Percentiles rank a stretch among this genome's conserved stretches.
phyloP scores from a whole-genome alignment of 2,888 invertebrate species.

The Cheilosia grossa region DNA sequence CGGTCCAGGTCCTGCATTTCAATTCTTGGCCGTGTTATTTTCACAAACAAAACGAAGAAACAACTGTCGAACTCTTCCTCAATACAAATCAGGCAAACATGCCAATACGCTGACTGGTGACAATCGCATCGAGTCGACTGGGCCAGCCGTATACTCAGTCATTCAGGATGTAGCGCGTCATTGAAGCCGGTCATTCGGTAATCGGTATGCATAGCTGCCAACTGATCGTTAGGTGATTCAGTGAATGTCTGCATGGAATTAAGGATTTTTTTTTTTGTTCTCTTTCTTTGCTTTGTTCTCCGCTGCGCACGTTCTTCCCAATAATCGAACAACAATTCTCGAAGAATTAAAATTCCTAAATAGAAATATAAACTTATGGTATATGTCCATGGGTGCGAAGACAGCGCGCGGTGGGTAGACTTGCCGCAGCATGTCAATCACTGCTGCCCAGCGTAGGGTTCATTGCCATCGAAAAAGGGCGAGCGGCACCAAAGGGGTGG shows the following conservation, averaged over 20 bases:
- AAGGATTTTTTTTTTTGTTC: conserved; percentile 48
- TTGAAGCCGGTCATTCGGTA: conserved; percentile 47
- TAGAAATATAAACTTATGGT: conserved; percentile 61
- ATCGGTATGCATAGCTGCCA: conserved; percentile 63
- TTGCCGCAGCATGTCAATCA: conserved; percentile 69
- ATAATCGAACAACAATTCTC: conserved; percentile 62
- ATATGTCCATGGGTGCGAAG: conserved; percentile 8
- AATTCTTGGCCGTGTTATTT: conserved; percentile 22
- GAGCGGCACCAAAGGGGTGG: background rate
- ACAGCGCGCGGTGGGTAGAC: conserved; percentile 37
- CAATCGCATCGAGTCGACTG: conserved; percentile 22
- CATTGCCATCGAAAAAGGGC: conserved; percentile 45
- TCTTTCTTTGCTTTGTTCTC: background rate
- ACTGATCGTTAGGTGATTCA: conserved; percentile 69
- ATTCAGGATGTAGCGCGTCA: conserved; percentile 65
- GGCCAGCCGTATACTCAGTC: conserved; percentile 6
- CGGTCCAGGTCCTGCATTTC: conserved; percentile 30
- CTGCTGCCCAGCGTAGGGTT: conserved; percentile 28
- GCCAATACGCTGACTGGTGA: conserved; percentile 27
- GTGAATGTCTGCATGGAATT: conserved; percentile 68
- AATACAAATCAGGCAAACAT: conserved; percentile 27
- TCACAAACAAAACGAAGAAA: conserved; percentile 29
- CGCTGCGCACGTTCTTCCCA: conserved; percentile 65
- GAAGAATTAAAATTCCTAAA: conserved; percentile 70
- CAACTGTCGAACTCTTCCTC: conserved; percentile 21